These are phyloP conservation scores for Trimorus sp. DNA, from an alignment of 2,888 invertebrate species.

Conservation along the genomic window DNA sequence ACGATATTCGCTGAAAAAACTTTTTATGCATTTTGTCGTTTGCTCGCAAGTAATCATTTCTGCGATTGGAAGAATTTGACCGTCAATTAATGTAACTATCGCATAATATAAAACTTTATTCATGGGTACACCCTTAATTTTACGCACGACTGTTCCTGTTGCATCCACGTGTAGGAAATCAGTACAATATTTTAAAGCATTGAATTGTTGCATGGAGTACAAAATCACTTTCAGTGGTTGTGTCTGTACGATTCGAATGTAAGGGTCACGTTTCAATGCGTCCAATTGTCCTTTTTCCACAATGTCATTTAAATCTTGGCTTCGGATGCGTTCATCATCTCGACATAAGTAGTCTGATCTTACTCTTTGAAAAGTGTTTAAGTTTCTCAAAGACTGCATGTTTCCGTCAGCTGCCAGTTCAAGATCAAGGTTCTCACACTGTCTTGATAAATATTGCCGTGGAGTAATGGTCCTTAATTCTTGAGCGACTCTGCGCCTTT, in stretches of 20 bases:
- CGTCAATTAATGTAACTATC: background rate
- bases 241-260: constrained; percentile 1
- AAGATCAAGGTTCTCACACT: background rate
- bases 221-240: constrained; percentile 12
- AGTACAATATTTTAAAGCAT: background rate
- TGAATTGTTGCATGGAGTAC: constrained; percentile 12
- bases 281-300: constrained; percentile 10
- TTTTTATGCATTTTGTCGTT: constrained; percentile 1
- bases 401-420: background rate
- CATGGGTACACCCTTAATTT: background rate
- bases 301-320: constrained; percentile 22
- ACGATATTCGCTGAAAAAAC: background rate
- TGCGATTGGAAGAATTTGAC: constrained; percentile 14
- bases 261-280: background rate
- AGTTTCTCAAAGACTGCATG: background rate
- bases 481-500: background rate
- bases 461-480: background rate
- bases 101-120: constrained; percentile 10
- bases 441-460: background rate
- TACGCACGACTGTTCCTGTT: constrained; percentile 17
- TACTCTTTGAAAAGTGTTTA: constrained; percentile 9
- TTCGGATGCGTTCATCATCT: constrained; percentile 14
- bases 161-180: constrained; percentile 16
- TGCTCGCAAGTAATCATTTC: constrained; percentile 28
- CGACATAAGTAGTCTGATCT: constrained; percentile 11